Evolutionary conservation across 2,888 invertebrate genomes (phyloP).

Genomic region (Napeogenes inachia): DNA sequence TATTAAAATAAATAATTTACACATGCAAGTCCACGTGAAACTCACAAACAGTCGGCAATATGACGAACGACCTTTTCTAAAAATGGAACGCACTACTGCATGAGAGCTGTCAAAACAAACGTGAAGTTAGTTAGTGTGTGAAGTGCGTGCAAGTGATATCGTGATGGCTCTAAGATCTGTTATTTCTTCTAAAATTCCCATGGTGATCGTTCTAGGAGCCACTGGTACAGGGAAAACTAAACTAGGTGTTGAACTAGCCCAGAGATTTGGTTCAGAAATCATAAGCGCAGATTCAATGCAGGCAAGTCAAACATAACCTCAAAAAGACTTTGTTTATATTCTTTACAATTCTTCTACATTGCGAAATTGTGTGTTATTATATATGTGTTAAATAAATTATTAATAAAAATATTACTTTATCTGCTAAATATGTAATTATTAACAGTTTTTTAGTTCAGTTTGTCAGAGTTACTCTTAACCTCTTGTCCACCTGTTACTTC

Average conservation of each 20-base stretch:
- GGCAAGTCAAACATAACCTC: constrained; percentile 77
- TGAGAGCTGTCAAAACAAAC: constrained; percentile 50
- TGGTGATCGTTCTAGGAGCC: constrained; percentile 95
- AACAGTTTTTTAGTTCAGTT: constrained; percentile 9
- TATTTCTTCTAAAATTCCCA: constrained; percentile 74
- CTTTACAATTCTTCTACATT: background rate
- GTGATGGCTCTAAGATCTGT: constrained; percentile 65
- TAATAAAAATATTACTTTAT: background rate
- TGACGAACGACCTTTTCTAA: constrained; percentile 27
- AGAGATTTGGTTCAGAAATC: constrained; percentile 91
- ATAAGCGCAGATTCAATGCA: constrained; percentile 99
- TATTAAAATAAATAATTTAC: constrained; percentile 27
- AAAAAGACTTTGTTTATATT: constrained; percentile 32
- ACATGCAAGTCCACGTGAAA: constrained; percentile 21
- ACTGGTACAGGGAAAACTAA: constrained; percentile 99
- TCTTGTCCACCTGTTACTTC: constrained; percentile 3
- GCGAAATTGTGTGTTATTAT: background rate
- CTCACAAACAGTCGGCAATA: constrained; percentile 19
- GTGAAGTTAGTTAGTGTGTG: constrained; percentile 49
- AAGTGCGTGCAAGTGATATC: constrained; percentile 51
- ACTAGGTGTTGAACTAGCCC: constrained; percentile 93
- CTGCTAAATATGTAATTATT: background rate
- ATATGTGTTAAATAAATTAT: background rate
- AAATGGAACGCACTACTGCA: constrained; percentile 31
- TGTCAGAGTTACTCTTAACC: background rate